Base-by-base conservation (phyloP, 2,113 vertebrate genomes). In the Butastur rufipennis region DNA sequence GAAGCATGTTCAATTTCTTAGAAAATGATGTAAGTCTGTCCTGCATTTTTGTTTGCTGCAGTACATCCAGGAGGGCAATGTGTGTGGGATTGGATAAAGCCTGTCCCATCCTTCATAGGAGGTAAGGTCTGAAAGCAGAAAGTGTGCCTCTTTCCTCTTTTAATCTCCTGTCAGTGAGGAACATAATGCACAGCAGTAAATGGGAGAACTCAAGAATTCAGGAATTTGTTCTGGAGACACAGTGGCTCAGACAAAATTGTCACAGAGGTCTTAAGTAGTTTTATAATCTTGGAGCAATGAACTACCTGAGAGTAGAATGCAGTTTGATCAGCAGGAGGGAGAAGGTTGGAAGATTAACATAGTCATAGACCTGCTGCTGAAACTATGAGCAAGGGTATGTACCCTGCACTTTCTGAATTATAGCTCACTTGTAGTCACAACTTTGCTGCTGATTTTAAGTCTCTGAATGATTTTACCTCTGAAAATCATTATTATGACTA, bases 1-100 rank as follows among this genome's bases (percentile, higher is more conserved):
- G 98, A 96, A 99, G 99, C 98, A 99, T 99, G 99, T 99, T 99
- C 97, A 99, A 99, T 98, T 99, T 99, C 95, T 97, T 99, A 97
- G 99, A 99, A 97, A 99, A 99, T 43, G 99, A 99, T 75, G 99
- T 99, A 97, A 99, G 99, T 98, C 38, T 91, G 59, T 80, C 63
- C 45, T 84, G 29, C 18, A 9, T 83, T 79, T 95, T 80, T 84
- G 18, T 86, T 88, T 94, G 79, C 75, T 86, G 81, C 56, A 32
- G 20, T 79, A 67, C 50, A 56, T 65, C 34, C 32, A 80, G 48
- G 58, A 94, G 78, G 89, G 81, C 43, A 89, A 15, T 31, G 88
- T 75, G 16, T 86, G 58, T 80, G 86, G 66, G 91, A 34, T 7
- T 72, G 86, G 45, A 62, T 74, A 75, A 81, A 84, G 52, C 75